Percentiles rank a stretch among this genome's conserved stretches.
phyloP scores from a whole-genome alignment of 1,140 invertebrate genomes.

The Cyclina sinensis region DNA sequence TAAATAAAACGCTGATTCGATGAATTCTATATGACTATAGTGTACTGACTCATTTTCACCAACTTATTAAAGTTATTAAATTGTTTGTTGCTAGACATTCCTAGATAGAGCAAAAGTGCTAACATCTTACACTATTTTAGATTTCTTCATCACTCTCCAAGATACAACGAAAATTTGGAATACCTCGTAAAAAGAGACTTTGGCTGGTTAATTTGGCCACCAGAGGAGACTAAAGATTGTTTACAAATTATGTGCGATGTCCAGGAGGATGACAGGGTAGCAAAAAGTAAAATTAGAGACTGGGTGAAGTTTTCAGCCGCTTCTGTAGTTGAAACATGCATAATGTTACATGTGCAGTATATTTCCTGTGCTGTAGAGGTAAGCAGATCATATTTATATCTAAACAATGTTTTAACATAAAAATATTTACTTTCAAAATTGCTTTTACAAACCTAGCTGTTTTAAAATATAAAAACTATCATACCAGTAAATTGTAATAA shows the following conservation, averaged over 20 bases:
- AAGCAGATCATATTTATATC: neutral
- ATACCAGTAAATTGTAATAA: no score
- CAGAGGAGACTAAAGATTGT: neutral
- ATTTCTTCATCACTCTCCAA: neutral
- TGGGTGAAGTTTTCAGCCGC: neutral
- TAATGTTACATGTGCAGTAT: neutral
- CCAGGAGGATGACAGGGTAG: neutral
- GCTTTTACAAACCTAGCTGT: no score
- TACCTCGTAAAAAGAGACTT: neutral
- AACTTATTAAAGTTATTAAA: no score
- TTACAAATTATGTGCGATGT: neutral
- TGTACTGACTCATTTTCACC: no score
- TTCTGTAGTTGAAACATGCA: neutral
- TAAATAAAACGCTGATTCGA: no score
- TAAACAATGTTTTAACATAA: no score
- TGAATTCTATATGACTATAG: no score
- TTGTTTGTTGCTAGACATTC: no score
- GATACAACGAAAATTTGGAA: neutral
- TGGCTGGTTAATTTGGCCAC: neutral
- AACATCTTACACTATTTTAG: neutral
- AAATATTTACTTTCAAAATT: no score
- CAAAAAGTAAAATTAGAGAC: neutral
- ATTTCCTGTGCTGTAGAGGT: neutral
- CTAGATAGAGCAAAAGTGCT: no score
- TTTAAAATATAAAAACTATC: no score